These are phyloP conservation scores for Chamaedrilus cognettii DNA, from an alignment of 2,888 invertebrate species.

Conservation along the genomic window DNA sequence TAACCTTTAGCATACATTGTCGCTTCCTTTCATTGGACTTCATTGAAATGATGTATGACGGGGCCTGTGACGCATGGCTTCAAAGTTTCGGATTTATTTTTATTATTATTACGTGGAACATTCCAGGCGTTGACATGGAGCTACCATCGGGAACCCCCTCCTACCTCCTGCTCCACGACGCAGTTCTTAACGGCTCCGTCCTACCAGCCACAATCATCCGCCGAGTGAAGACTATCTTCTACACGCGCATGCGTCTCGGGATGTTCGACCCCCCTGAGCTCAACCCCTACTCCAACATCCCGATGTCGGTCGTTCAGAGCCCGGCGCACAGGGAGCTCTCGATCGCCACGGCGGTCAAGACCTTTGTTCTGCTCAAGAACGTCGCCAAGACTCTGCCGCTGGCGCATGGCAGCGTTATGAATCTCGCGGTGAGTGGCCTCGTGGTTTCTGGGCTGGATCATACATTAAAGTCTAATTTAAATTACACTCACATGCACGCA, in stretches of 20 bases:
- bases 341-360: constrained; percentile 41
- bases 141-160: constrained; percentile 10
- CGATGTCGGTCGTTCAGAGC: constrained; percentile 38
- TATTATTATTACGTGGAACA: too few species aligned
- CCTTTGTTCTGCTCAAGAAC: constrained; percentile 48
- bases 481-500: background rate
- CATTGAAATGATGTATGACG: too few species aligned
- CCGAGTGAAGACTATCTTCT: constrained; percentile 38
- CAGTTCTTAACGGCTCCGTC: constrained; percentile 13
- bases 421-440: constrained; percentile 14
- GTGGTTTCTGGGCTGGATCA: background rate
- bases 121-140: constrained; percentile 40
- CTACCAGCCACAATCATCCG: constrained; percentile 20
- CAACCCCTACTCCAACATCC: constrained; percentile 46
- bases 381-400: constrained; percentile 11
- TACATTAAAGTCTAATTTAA: too few species aligned
- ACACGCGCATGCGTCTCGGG: constrained; percentile 40
- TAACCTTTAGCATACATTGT: too few species aligned
- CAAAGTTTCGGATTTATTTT: too few species aligned
- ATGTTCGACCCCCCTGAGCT: constrained; percentile 42
- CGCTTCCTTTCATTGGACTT: too few species aligned
- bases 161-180: constrained; percentile 15
- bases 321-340: constrained; percentile 40
- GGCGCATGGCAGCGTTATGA: background rate
- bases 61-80: too few species aligned